Evolutionary conservation across 1,140 invertebrate genomes (phyloP).

Genomic region (Hirudo medicinalis): DNA sequence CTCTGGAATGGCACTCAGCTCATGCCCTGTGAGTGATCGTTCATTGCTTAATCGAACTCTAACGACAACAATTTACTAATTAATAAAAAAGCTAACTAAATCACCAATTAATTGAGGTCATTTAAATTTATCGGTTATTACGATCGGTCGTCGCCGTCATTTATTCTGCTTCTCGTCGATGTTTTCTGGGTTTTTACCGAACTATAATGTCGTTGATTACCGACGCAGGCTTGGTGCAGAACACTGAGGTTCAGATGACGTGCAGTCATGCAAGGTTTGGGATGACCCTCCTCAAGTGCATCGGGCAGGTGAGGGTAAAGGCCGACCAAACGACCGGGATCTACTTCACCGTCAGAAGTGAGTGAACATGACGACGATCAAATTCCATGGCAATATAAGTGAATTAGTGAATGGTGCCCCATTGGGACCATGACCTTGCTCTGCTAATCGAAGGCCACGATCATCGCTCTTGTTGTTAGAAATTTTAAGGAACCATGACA

Average conservation of each 20-base stretch:
- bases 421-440: too few species aligned
- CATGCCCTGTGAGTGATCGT: conserved; percentile 19
- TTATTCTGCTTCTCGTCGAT: neutral
- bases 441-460: too few species aligned
- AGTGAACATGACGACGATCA: neutral
- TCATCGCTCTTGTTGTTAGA: too few species aligned
- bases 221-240: conserved; percentile 22
- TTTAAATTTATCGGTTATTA: neutral
- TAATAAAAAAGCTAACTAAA: neutral
- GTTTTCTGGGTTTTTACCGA: too few species aligned
- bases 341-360: conserved; percentile 20
- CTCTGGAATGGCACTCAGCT: conserved; percentile 22
- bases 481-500: too few species aligned
- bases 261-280: conserved; percentile 18
- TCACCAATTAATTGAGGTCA: too few species aligned
- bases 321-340: conserved; percentile 16
- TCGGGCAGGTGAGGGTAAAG: conserved; percentile 18
- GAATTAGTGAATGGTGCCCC: too few species aligned
- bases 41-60: too few species aligned
- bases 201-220: neutral
- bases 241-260: conserved; percentile 21
- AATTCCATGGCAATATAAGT: too few species aligned
- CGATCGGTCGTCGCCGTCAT: neutral
- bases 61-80: too few species aligned
- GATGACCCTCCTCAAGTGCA: neutral